These are phyloP conservation scores for Pseudomyrmex sp. DNA, from an alignment of 1,140 invertebrate genomes.

Conservation along the genomic window DNA sequence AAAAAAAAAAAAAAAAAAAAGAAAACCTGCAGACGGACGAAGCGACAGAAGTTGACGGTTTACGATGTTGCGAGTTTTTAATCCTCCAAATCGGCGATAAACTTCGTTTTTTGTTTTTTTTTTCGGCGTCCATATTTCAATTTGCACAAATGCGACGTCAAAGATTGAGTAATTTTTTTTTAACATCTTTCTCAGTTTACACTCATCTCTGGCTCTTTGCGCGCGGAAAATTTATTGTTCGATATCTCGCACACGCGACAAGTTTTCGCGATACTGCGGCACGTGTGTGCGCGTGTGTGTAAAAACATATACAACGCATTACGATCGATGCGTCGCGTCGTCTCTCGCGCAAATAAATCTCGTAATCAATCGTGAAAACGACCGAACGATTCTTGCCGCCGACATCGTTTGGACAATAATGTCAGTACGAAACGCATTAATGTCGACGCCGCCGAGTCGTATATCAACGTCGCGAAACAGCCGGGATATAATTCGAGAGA, in stretches of 20 bases:
- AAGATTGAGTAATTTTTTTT: neutral
- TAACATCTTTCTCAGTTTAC: neutral
- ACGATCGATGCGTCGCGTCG: neutral
- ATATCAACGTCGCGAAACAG: neutral
- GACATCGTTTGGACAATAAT: conserved; percentile 8
- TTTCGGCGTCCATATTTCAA: neutral
- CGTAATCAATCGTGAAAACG: conserved; percentile 15
- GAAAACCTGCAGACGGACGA: neutral
- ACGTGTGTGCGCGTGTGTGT: too few relatives aligned
- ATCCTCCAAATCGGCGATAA: neutral
- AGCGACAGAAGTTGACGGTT: neutral
- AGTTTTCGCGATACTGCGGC: neutral
- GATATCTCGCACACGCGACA: neutral
- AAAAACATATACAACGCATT: neutral
- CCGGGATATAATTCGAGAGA: neutral
- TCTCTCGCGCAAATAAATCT: conserved; percentile 8
- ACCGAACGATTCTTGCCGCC: conserved; percentile 14
- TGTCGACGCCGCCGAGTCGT: neutral
- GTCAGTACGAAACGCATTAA: neutral
- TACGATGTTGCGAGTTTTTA: neutral
- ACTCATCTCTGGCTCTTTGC: neutral
- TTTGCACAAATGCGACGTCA: neutral
- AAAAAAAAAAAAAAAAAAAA: neutral
- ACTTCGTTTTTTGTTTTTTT: neutral
- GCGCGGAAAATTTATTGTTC: conserved; percentile 1